Evolutionary conservation across 2,888 invertebrate genomes (phyloP), one percentile per base, ranked within the genome.

Genomic region (Leptopterna dolabrata): DNA sequence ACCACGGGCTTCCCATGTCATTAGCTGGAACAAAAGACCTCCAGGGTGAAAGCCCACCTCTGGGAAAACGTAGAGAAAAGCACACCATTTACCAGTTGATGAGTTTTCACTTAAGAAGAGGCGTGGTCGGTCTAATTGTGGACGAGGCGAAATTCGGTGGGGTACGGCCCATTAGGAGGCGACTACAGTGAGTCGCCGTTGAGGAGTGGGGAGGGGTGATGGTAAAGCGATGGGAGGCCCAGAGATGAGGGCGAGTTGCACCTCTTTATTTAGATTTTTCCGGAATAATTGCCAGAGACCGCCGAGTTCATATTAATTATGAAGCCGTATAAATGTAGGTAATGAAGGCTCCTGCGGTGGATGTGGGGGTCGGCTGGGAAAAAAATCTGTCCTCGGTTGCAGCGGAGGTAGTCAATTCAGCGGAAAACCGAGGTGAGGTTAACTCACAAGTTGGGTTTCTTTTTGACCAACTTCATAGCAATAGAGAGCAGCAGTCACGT

Each of bases 51-150:
- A 83, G 70, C 45, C 51, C 70, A 43, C 83, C 83, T 70, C 83
- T 83, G 83, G 83, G 83, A 83, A 70, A 41, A 83, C 29, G 83
- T 43, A 30, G 51, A 81, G 81, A 55, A 81, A 81, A 81, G 81
- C 81, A 30, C 81, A 47, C 81, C 81, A 81, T 55, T 81, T 81
- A 81, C 81, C 51, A 83, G 70, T 83, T 83, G 83, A 83, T 83
- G 83, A 83, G 83, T 83, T 83, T 83, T 83, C 83, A 83, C 83
- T 83, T 83, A 70, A 70, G 78, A 45, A 78, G 78, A 78, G 78
- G 47, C 78, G 78, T 47, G 78, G 78, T 78, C 47, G 78, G 45
- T 45, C 78, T 78, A 78, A 78, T 78, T 78, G 78, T 78, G 78
- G 78, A 78, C 16, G 78, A 45, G 19, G 78, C 4, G 36, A 41